phyloP scores from a whole-genome alignment of 2,113 vertebrate genomes.

The Chaetorhynchus papuensis region DNA sequence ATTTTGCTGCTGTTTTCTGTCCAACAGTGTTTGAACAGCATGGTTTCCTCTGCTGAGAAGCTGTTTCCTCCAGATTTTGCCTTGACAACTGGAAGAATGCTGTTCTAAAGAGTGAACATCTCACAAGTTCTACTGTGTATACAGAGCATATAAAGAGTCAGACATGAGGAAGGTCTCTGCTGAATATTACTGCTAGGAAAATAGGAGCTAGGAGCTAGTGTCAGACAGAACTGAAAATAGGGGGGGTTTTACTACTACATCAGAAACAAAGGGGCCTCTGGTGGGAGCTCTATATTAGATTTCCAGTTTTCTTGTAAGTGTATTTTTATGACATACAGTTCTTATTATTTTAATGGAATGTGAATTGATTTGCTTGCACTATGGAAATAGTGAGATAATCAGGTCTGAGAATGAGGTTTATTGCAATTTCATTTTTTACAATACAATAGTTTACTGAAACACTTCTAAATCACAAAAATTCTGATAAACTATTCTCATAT shows the following conservation, averaged over 20 bases:
- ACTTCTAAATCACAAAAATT: slow-evolving; percentile 14
- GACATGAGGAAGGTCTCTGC: background rate
- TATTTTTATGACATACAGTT: background rate
- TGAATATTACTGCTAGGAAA: background rate
- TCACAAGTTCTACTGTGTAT: background rate
- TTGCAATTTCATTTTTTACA: slow-evolving; percentile 50
- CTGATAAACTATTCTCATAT: slow-evolving; percentile 39
- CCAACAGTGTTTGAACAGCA: background rate
- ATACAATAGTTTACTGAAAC: slow-evolving; percentile 16
- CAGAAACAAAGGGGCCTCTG: background rate
- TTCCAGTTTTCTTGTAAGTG: slow-evolving; percentile 10
- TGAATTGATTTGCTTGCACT: slow-evolving; percentile 42
- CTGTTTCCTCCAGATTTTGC: background rate
- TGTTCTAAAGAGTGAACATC: background rate
- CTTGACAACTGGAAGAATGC: background rate
- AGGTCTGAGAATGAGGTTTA: slow-evolving; percentile 11
- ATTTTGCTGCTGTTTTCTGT: background rate
- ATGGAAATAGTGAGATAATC: background rate
- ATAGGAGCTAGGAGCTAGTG: background rate
- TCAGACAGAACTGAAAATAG: background rate
- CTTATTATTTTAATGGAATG: slow-evolving; percentile 56
- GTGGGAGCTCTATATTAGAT: background rate
- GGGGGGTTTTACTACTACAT: background rate
- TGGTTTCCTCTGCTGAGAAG: background rate
- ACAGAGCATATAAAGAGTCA: background rate